Percentiles rank a stretch among this genome's conserved stretches.
Evolutionary conservation across 1,140 invertebrate genomes (phyloP).

Genomic region (Neodiprion lecontei): DNA sequence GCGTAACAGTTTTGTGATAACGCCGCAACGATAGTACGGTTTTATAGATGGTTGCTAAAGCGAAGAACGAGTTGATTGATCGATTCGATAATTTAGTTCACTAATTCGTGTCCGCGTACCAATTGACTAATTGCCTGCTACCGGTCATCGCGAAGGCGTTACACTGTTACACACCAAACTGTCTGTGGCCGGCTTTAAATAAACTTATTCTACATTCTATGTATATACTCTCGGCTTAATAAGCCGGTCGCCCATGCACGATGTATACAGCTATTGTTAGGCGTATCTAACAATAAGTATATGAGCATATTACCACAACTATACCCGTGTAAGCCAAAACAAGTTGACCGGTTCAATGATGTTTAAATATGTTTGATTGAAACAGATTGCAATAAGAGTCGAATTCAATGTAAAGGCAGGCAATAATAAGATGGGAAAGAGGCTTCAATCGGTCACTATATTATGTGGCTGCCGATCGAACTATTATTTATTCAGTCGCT

Average conservation of each 20-base stretch:
- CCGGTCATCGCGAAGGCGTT: background rate
- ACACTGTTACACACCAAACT: background rate
- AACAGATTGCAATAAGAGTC: background rate
- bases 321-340: too few species aligned
- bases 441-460: too few species aligned
- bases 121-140: conserved; percentile 1
- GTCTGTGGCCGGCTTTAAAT: background rate
- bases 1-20: too few species aligned
- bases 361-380: background rate
- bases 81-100: background rate
- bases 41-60: background rate
- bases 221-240: conserved; percentile 2
- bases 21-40: background rate
- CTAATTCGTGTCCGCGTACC: conserved; percentile 1
- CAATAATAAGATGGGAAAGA: too few species aligned
- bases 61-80: background rate
- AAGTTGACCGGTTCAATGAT: too few species aligned
- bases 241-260: background rate
- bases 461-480: too few species aligned
- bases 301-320: too few species aligned
- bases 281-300: too few species aligned
- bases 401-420: too few species aligned
- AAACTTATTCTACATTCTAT: conserved; percentile 8
- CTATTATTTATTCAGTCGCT: too few species aligned
- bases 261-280: too few species aligned